Evolutionary conservation across 2,797 vertebrate species (phyloP).

Genomic region (Alauda arvensis): DNA sequence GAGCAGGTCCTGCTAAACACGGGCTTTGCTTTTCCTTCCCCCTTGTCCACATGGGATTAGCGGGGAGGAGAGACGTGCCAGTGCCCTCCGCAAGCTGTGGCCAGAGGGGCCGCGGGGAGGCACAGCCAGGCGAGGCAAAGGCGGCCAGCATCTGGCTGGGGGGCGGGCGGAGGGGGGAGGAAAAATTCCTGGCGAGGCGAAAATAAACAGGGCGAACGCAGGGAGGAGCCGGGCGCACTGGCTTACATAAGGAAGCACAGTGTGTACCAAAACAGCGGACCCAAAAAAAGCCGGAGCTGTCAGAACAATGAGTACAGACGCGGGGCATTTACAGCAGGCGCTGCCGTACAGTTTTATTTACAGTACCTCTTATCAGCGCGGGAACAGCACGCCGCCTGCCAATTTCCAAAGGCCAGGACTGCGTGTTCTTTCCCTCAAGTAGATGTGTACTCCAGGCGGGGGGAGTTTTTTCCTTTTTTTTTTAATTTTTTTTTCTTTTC

Average conservation of each 20-base stretch:
- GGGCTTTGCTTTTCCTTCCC: not conserved
- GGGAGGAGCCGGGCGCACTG: slow-evolving; percentile 56
- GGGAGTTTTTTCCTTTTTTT: slow-evolving; percentile 58
- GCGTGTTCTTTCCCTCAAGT: slow-evolving; percentile 86
- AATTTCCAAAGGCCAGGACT: slow-evolving; percentile 90
- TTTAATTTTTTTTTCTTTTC: slow-evolving; percentile 51
- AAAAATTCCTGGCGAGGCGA: slow-evolving; percentile 73
- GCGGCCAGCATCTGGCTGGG: slow-evolving; percentile 36
- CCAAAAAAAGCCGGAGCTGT: slow-evolving; percentile 84
- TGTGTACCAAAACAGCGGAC: slow-evolving; percentile 86
- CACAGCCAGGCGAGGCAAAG: not conserved
- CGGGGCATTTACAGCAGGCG: slow-evolving; percentile 80
- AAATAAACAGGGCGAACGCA: slow-evolving; percentile 73
- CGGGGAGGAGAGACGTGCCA: not conserved
- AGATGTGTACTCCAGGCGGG: slow-evolving; percentile 77
- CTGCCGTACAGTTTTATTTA: slow-evolving; percentile 96
- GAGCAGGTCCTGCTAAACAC: rapidly evolving
- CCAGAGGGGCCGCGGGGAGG: not conserved
- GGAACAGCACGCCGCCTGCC: slow-evolving; percentile 88
- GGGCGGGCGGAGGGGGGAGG: not conserved
- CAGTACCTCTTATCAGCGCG: slow-evolving; percentile 95
- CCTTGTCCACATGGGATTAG: rapidly evolving
- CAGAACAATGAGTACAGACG: slow-evolving; percentile 97
- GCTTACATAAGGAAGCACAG: slow-evolving; percentile 93
- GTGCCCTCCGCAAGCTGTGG: not conserved